These are phyloP conservation scores for Agrotis exclamationis DNA, from an alignment of 2,888 invertebrate species.

Conservation along the genomic window DNA sequence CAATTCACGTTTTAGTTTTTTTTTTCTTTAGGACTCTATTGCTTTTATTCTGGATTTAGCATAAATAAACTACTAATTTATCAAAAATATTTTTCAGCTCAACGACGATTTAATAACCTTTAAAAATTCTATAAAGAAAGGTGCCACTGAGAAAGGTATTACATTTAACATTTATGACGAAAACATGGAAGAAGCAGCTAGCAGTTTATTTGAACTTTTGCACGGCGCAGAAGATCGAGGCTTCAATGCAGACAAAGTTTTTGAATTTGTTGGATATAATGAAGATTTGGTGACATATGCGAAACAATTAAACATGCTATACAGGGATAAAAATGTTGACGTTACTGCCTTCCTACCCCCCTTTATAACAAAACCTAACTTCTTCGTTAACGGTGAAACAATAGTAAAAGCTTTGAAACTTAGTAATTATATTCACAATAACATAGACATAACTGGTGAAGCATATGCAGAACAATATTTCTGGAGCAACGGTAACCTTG, in stretches of 20 bases:
- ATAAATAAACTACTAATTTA: constrained; percentile 2
- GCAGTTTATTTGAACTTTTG: constrained; percentile 85
- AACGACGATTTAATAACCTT: constrained; percentile 74
- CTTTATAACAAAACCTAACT: constrained; percentile 87
- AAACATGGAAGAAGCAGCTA: constrained; percentile 85
- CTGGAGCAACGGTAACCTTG: constrained; percentile 69
- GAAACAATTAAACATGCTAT: constrained; percentile 82
- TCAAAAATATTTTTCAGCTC: constrained; percentile 71
- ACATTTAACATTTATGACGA: constrained; percentile 88
- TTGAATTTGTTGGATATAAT: constrained; percentile 86
- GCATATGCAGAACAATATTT: constrained; percentile 74
- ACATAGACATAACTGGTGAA: constrained; percentile 65
- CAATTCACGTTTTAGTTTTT: not conserved
- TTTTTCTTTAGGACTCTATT: not conserved
- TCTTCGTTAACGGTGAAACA: constrained; percentile 83
- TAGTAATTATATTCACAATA: constrained; percentile 69
- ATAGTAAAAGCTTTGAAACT: constrained; percentile 82
- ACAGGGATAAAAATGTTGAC: constrained; percentile 73
- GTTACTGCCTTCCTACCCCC: constrained; percentile 77
- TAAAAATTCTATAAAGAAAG: constrained; percentile 72
- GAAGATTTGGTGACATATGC: constrained; percentile 88
- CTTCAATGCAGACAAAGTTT: constrained; percentile 78
- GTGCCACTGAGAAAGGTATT: constrained; percentile 77
- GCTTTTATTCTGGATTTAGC: too few species aligned
- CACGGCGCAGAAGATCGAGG: constrained; percentile 75